Evolutionary conservation across 2,888 invertebrate species (phyloP).

Genomic region (Sinotaia quadrata): DNA sequence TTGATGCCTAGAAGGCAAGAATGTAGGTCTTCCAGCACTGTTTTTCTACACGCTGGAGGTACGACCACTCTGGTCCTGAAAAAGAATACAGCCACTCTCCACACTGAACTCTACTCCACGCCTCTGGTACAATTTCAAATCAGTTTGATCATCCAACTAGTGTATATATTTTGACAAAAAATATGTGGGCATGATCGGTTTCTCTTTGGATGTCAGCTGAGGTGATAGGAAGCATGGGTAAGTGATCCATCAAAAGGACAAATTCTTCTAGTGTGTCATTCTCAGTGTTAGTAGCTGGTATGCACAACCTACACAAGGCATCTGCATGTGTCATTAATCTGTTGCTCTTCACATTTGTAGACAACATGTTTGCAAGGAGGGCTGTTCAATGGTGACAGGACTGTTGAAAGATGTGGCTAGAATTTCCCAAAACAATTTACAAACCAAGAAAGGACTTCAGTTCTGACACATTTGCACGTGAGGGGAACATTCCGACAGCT

Average conservation of each 20-base stretch:
- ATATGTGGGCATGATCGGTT: constrained; percentile 1
- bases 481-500: too few species aligned
- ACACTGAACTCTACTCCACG: constrained; percentile 29
- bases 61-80: background rate
- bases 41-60: constrained; percentile 1
- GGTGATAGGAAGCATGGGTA: too few species aligned
- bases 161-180: constrained; percentile 17
- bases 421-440: too few species aligned
- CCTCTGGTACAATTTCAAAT: constrained; percentile 12
- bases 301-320: constrained; percentile 56
- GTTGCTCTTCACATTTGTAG: constrained; percentile 5
- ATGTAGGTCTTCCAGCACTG: too few species aligned
- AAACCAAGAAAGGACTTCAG: constrained; percentile 37
- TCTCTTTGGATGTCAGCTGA: too few species aligned
- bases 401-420: constrained; percentile 51
- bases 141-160: constrained; percentile 16
- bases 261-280: too few species aligned
- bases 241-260: too few species aligned
- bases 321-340: constrained; percentile 66
- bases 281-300: background rate
- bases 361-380: constrained; percentile 44
- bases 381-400: constrained; percentile 39
- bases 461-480: constrained; percentile 25
- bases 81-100: constrained; percentile 28
- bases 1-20: too few species aligned